Percentiles rank a stretch among this genome's conserved stretches.
Conservation (phyloP, 2,113 vertebrate genomes). For the Philantomba maxwellii region DNA sequence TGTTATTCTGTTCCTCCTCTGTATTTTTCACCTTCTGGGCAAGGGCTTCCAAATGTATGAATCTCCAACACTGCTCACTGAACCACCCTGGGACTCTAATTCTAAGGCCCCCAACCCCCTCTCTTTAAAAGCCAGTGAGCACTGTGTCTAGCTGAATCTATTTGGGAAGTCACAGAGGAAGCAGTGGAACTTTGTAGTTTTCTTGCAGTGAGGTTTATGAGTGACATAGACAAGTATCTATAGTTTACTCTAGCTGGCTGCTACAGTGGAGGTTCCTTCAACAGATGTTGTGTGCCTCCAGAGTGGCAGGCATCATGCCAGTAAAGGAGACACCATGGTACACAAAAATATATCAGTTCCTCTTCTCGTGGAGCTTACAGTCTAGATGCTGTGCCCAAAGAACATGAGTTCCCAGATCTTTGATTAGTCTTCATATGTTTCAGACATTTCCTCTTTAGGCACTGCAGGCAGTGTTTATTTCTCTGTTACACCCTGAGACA, state of each 20-base stretch:
- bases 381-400: neutral
- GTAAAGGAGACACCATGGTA: neutral
- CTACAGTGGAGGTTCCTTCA: neutral
- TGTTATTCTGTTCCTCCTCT: neutral
- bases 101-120: neutral
- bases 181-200: neutral
- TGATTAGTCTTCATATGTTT: neutral
- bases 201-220: neutral
- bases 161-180: neutral
- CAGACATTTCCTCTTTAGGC: neutral
- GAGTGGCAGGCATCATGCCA: neutral
- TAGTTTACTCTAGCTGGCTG: neutral
- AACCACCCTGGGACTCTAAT: neutral
- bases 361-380: neutral
- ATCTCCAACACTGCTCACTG: neutral
- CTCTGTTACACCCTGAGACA: neutral
- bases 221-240: neutral
- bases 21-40: neutral
- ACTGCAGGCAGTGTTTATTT: neutral
- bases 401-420: neutral
- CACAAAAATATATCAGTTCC: neutral
- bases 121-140: neutral
- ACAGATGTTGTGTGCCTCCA: neutral
- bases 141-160: neutral
- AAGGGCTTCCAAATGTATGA: neutral